phyloP scores from a whole-genome alignment of 2,113 vertebrate genomes.

The Fregata magnificens region DNA sequence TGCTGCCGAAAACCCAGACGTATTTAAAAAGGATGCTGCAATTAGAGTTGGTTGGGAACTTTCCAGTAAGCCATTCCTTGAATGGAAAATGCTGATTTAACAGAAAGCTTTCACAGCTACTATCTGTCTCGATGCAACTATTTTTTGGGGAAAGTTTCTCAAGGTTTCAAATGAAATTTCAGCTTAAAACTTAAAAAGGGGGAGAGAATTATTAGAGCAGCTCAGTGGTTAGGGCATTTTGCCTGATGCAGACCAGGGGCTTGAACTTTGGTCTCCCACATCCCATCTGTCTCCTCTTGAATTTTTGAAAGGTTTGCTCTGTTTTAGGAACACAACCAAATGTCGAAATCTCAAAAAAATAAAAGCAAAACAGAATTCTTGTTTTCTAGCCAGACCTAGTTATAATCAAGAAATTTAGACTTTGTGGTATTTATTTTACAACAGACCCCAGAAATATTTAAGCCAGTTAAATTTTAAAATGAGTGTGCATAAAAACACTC shows the following conservation, averaged over 20 bases:
- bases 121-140: background rate
- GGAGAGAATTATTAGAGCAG: background rate
- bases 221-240: background rate
- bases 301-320: background rate
- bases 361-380: background rate
- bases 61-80: background rate
- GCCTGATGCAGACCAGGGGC: background rate
- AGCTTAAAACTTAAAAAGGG: background rate
- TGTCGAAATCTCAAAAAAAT: background rate
- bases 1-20: background rate
- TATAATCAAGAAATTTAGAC: slow-evolving; percentile 27
- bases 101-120: background rate
- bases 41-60: background rate
- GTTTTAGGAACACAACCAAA: background rate
- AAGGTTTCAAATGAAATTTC: background rate
- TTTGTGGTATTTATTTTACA: slow-evolving; percentile 14
- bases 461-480: background rate
- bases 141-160: background rate
- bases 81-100: slow-evolving; percentile 34
- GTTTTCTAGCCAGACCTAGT: background rate
- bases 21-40: slow-evolving; percentile 25
- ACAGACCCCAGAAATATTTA: background rate
- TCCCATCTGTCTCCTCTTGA: background rate
- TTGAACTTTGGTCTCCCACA: background rate
- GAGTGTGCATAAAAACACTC: background rate